phyloP scores from a whole-genome alignment of 1,140 invertebrate species.

The Tribolium madens region DNA sequence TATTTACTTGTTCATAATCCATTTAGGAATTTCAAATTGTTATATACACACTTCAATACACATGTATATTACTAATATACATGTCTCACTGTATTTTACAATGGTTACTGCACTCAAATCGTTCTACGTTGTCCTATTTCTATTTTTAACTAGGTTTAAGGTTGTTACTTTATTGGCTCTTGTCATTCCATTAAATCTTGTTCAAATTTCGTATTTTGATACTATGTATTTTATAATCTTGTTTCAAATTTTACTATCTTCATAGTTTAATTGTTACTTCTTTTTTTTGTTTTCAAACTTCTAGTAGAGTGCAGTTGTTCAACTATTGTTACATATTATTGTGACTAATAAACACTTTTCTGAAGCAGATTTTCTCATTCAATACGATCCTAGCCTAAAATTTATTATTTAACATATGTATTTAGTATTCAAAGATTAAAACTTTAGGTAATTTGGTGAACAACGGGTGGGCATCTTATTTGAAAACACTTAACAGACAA shows the following conservation, averaged over 20 bases:
- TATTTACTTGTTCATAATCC: constrained; percentile 59
- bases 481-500: too few relatives aligned
- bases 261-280: constrained; percentile 47
- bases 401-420: too few relatives aligned
- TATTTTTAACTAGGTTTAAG: constrained; percentile 48
- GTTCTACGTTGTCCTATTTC: constrained; percentile 33
- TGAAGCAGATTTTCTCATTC: constrained; percentile 49
- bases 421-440: constrained; percentile 8
- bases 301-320: constrained; percentile 58
- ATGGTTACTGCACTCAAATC: constrained; percentile 58
- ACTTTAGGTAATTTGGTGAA: too few relatives aligned
- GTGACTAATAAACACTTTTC: constrained; percentile 64
- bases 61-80: constrained; percentile 51
- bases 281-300: constrained; percentile 12
- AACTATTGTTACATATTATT: constrained; percentile 62
- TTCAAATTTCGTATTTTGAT: constrained; percentile 56
- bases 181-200: constrained; percentile 56
- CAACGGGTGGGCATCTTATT: too few relatives aligned
- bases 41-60: constrained; percentile 56
- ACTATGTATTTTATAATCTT: constrained; percentile 57
- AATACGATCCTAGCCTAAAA: background rate
- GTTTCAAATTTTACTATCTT: constrained; percentile 38
- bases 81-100: constrained; percentile 52
- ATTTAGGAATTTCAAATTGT: constrained; percentile 59
- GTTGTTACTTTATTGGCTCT: constrained; percentile 45